Base-by-base conservation (phyloP, 2,797 vertebrate genomes). In the Tragelaphus oryx region DNA sequence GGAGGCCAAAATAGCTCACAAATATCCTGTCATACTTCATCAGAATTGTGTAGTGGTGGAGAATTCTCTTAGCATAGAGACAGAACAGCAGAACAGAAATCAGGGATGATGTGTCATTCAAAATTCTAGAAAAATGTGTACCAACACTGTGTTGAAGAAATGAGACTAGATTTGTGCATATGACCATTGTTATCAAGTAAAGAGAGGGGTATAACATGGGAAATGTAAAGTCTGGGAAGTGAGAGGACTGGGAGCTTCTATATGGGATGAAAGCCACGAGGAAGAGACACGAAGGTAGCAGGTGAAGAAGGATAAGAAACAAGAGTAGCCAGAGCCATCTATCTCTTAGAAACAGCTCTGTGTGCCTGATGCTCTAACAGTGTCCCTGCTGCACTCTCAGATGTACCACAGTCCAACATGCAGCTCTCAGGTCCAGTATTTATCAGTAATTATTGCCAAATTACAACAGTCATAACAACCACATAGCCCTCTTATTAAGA, bases 1-100 rank as follows among this genome's bases (percentile, higher is more conserved):
- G 85, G 87, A 94, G 26, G 24, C 26, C 62, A 82, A 62, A 79
- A 87, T 5, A 92, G 22, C 9, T 94, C 78, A 90, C 30, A 96
- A 68, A 93, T 55, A n/a, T 54, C 57, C 52, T 83, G 44, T 74
- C 59, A 62, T 50, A 57, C 76, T 44, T 48, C 78, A 93, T 92
- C 44, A 88, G 50, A 87, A 90, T 20, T 16, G 46, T 50, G 5
- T 24, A 4, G 4, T 22, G 10, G 30, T 57, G 6, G 57, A 26
- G 10, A 92, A 86, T 79, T 52, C 54, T 65, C 46, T 86, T 59
- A 89, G 9, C 33, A 80, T 28, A 65, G 46, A 96, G 84, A 41
- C 17, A 81, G 26, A 84, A 74, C 10, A 41, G 14, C 20, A 74
- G 30, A 93, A 50, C 1, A 17, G 57, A 87, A 95, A 89, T 50